phyloP scores from a whole-genome alignment of 2,888 invertebrate genomes.

The Aromia moschata region DNA sequence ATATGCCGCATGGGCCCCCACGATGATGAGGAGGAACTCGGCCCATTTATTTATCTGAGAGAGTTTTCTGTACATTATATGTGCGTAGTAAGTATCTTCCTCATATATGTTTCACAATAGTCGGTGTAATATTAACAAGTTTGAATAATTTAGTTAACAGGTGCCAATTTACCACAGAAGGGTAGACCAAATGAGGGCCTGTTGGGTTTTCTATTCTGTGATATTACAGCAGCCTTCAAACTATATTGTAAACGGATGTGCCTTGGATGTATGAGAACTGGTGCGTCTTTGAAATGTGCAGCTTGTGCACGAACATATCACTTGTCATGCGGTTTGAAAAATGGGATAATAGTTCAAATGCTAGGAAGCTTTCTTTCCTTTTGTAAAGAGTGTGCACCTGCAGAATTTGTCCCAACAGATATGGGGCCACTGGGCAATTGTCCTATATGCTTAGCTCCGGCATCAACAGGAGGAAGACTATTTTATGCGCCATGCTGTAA shows the following conservation, averaged over 20 bases:
- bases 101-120: background rate
- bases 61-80: constrained; percentile 3
- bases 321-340: background rate
- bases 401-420: background rate
- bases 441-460: background rate
- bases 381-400: background rate
- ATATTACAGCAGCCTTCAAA: background rate
- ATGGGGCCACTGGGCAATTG: background rate
- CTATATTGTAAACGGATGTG: background rate
- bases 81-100: constrained; percentile 1
- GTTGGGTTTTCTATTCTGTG: background rate
- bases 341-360: background rate
- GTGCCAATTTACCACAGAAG: background rate
- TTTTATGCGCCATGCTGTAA: background rate
- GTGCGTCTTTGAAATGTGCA: background rate
- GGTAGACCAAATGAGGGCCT: background rate
- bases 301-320: background rate
- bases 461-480: background rate
- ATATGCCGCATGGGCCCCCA: background rate
- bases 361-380: background rate
- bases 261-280: background rate
- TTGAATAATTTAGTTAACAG: background rate
- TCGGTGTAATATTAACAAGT: background rate
- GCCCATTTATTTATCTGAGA: background rate
- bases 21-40: too few relatives aligned